Base-by-base conservation (phyloP, 2,888 invertebrate species). In the Hecatera dysodea region DNA sequence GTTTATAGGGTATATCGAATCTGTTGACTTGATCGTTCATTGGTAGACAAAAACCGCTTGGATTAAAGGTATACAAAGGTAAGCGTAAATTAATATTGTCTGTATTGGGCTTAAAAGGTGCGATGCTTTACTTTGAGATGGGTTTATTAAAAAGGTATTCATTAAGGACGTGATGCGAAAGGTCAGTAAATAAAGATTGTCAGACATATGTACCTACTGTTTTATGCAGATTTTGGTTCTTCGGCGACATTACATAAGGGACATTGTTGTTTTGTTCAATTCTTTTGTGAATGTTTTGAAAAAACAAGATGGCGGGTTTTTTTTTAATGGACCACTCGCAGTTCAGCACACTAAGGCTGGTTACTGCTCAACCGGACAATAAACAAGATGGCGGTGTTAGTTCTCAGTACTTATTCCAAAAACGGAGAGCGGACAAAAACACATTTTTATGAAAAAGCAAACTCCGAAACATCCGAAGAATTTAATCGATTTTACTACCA, bases 1-100 rank as follows among this genome's bases (percentile, higher is more conserved):
- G 90, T 91, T 91, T 90, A 91, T 90, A 86, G 87, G 86, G 74
- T 86, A 81, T 90, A 89, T 90, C 83, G 88, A 83, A 87, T 85
- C 80, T 87, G 78, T 76, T 77, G 74, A 86, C 86, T 89, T 87
- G 86, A 91, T 90, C 90, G 89, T 90, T 90, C 88, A 89, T 85
- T 75, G 79, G 71, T 65, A 50, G 65, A 74, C 55, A 42, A 59
- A 82, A 87, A 85, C 78, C 78, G 66, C 74, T 57, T 15, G 82
- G 79, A 78, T 85, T 80, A 69, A 80, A 68, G 19, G 70, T 66
- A 70, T 72, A 75, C 67, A 75, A 61, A 53, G 63, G 53, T 39
- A 27, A 8, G 27, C 64, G 57, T 44, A 59, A 62, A 57, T 62
- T 39, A 59, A 72, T 78, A 59, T 71, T 61, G 55, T 52, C 46